phyloP scores from a whole-genome alignment of 2,113 vertebrate species.

The Montifringilla adamsi region DNA sequence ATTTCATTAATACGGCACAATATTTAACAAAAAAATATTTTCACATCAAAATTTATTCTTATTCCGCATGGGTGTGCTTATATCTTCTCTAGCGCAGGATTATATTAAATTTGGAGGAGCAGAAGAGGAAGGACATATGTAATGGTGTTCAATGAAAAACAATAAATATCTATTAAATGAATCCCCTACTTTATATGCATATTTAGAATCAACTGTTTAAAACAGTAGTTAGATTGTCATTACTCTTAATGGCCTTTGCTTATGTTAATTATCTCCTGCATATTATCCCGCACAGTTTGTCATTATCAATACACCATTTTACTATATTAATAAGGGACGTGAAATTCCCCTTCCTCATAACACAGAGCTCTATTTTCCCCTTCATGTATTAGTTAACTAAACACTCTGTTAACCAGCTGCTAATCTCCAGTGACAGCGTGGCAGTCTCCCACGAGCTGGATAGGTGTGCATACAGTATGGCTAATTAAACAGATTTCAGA shows the following conservation, averaged over 20 bases:
- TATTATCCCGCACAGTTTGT: not conserved
- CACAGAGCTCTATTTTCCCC: not conserved
- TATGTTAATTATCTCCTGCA: not conserved
- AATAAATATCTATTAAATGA: not conserved
- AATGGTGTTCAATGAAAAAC: not conserved
- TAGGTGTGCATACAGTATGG: not conserved
- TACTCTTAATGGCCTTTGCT: not conserved
- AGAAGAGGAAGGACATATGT: not conserved
- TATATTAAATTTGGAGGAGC: not conserved
- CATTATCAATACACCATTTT: not conserved
- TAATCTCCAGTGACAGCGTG: not conserved
- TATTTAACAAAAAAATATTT: not conserved
- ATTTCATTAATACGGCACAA: not conserved
- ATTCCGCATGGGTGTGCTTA: fast-evolving
- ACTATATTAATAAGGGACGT: not conserved
- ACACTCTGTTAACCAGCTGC: not conserved
- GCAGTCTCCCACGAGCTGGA: not conserved
- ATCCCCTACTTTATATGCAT: not conserved
- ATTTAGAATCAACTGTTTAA: conserved; percentile 15
- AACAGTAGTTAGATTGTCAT: not conserved
- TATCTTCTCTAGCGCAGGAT: not conserved
- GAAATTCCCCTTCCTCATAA: not conserved
- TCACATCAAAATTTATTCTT: not conserved
- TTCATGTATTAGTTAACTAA: not conserved
- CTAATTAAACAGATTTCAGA: conserved; percentile 14